Conservation (phyloP, 2,888 invertebrate genomes). For the Lasioglossum zephyrum region DNA sequence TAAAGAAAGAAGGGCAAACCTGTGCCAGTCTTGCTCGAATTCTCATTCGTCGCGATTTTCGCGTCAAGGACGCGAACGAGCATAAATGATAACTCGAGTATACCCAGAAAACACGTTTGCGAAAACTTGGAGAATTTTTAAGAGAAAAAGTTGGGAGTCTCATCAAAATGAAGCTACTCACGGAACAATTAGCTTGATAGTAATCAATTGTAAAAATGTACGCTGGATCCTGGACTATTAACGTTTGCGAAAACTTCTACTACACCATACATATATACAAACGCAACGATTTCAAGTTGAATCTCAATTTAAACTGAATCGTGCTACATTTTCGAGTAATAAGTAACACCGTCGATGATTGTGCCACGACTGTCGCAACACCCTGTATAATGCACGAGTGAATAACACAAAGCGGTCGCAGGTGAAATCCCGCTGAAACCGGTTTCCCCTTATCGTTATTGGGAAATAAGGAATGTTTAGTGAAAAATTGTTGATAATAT, state of each 20-base stretch:
- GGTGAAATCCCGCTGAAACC: conserved; percentile 8
- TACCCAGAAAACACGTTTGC: neutral
- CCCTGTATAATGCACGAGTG: neutral
- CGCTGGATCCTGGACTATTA: too few species aligned
- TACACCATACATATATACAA: too few species aligned
- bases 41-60: neutral
- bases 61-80: neutral
- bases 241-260: neutral
- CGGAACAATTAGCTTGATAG: too few species aligned
- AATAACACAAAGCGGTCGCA: neutral
- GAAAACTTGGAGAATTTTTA: too few species aligned
- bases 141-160: too few species aligned
- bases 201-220: too few species aligned
- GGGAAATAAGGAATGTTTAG: neutral
- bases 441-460: neutral
- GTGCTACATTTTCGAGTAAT: neutral
- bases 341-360: neutral
- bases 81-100: neutral
- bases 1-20: conserved; percentile 20
- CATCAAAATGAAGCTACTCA: too few species aligned
- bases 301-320: too few species aligned
- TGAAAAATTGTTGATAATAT: neutral
- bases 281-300: too few species aligned
- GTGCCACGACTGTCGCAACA: neutral
- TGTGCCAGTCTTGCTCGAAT: neutral